A percentile compares a stretch with the other conserved stretches of the same genome.
Conservation (phyloP, 1,140 invertebrate species). For the Ceratosolen fusciceps region DNA sequence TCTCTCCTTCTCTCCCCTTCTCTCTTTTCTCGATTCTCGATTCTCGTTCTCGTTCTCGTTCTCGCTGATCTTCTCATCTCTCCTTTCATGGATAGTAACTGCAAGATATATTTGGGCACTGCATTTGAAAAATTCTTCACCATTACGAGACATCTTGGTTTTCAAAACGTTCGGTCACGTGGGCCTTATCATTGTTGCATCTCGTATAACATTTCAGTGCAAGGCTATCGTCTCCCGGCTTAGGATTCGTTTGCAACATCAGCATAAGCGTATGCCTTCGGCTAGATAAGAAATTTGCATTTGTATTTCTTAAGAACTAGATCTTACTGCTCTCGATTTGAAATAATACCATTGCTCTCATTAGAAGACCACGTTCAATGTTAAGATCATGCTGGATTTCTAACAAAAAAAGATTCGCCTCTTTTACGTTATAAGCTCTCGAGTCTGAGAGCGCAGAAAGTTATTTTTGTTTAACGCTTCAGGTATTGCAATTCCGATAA, state of each 20-base stretch:
- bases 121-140: constrained; percentile 1
- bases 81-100: not conserved
- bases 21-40: not conserved
- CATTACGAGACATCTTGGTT: not conserved
- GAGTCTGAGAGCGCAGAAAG: not conserved
- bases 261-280: not conserved
- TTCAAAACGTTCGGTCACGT: constrained; percentile 1
- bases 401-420: no score
- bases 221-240: not conserved
- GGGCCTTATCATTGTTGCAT: not conserved
- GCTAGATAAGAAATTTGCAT: not conserved
- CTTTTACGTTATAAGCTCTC: not conserved
- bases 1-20: not conserved
- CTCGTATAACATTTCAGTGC: no score
- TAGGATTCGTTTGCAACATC: not conserved
- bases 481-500: not conserved
- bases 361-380: not conserved
- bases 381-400: not conserved
- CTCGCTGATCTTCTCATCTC: not conserved
- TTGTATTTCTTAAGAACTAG: not conserved
- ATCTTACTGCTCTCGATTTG: not conserved
- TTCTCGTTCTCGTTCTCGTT: not conserved
- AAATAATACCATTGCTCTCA: not conserved
- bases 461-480: not conserved
- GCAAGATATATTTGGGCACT: not conserved